Evolutionary conservation across 2,113 vertebrate genomes (phyloP).

Genomic region (Sceloporus tristichus): DNA sequence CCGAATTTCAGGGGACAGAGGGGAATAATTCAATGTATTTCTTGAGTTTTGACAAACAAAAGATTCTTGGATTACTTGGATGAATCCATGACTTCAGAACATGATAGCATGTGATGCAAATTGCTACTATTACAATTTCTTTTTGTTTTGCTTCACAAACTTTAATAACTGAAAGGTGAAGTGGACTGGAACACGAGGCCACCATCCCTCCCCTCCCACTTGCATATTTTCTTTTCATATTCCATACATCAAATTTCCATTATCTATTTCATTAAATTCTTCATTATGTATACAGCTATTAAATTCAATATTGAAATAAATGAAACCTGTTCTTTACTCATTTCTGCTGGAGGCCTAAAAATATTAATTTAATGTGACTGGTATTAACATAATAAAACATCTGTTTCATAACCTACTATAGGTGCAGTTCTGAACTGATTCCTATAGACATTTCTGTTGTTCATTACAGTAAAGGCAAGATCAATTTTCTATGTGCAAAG

Average conservation of each 20-base stretch:
- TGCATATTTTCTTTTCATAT: constrained; percentile 3
- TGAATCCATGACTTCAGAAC: not conserved
- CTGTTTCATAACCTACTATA: constrained; percentile 33
- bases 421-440: constrained; percentile 26
- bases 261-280: constrained; percentile 37
- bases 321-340: constrained; percentile 23
- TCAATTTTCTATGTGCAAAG: constrained; percentile 1
- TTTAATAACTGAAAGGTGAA: constrained; percentile 11
- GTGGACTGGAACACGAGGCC: not conserved
- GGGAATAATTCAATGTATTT: not conserved
- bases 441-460: constrained; percentile 24
- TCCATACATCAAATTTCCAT: constrained; percentile 12
- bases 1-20: not conserved
- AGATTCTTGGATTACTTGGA: not conserved
- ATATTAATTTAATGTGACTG: constrained; percentile 34
- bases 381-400: constrained; percentile 30
- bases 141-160: constrained; percentile 27
- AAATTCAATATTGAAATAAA: constrained; percentile 25
- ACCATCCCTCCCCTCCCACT: not conserved
- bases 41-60: not conserved
- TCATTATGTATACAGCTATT: constrained; percentile 31
- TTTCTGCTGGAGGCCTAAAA: constrained; percentile 38
- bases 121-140: not conserved
- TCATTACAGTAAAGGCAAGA: constrained; percentile 8
- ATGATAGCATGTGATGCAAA: not conserved